A percentile compares a stretch with the other conserved stretches of the same genome.
Evolutionary conservation across 2,113 vertebrate genomes (phyloP).

Genomic region (Oryzias woworae): DNA sequence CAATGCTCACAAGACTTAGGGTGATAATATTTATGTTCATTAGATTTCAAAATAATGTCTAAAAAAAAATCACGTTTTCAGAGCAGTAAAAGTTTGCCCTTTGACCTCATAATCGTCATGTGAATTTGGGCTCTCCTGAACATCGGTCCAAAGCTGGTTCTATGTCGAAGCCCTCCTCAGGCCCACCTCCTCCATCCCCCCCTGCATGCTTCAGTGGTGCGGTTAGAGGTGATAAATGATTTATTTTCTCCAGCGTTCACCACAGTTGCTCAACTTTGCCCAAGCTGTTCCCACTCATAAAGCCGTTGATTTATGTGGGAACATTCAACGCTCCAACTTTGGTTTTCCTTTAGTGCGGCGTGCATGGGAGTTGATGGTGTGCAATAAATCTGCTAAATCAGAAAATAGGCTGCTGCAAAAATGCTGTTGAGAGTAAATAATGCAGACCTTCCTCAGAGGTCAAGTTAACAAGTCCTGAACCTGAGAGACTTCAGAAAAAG

Average conservation of each 20-base stretch:
- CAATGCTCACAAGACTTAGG: too few species aligned
- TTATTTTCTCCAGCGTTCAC: conserved; percentile 57
- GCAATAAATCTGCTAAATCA: conserved; percentile 13
- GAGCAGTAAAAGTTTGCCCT: too few species aligned
- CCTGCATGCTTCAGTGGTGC: conserved; percentile 37
- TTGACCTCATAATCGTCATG: conserved; percentile 18
- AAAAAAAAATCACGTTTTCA: too few species aligned
- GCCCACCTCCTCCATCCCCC: conserved; percentile 49
- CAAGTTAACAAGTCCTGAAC: too few species aligned
- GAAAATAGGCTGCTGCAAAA: background rate
- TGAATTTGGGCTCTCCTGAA: conserved; percentile 3
- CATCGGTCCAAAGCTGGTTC: conserved; percentile 19
- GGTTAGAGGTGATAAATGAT: conserved; percentile 62
- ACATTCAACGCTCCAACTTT: conserved; percentile 14
- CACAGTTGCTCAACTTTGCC: conserved; percentile 51
- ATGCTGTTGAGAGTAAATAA: conserved; percentile 15
- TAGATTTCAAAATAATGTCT: too few species aligned
- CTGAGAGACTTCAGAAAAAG: too few species aligned
- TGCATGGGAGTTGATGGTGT: background rate
- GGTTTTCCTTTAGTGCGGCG: conserved; percentile 20
- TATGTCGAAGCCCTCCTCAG: conserved; percentile 37
- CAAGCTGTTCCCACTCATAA: conserved; percentile 43
- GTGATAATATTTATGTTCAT: too few species aligned
- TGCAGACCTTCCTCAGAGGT: background rate
- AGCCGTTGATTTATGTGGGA: conserved; percentile 60